Evolutionary conservation across 2,888 invertebrate species (phyloP), one percentile per base, ranked within the genome.

Genomic region (Argyresthia albistria): DNA sequence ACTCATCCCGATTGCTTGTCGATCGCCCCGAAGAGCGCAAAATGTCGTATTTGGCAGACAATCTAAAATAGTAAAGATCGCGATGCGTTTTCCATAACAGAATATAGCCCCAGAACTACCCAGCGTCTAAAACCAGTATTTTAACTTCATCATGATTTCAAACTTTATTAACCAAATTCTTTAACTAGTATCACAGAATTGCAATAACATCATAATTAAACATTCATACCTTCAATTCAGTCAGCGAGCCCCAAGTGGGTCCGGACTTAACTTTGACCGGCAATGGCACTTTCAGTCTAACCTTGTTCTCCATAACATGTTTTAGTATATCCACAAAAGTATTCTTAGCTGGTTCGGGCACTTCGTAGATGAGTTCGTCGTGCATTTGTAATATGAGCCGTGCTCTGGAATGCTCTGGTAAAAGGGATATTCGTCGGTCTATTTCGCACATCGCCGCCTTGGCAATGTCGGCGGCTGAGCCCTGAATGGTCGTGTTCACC

Each of bases 321-420:
- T 93, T 93, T 11, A 98, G 75, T 50, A 93, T 87, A 55, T 73
- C 76, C 0, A 91, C 89, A 49, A 94, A 90, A 59, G 80, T 72
- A 11, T 79, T 67, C 45, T 91, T 73, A 64, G 91, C 89, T 4
- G 86, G 74, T 53, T 86, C 72, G 9, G 90, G 89, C 4, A 96
- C 94, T 89, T 99, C 98, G 70, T 95, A 98, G 35, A 99, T 91
- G 1, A 99, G 88, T 88, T 99, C 99, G 78, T 99, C 99, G 73
- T 99, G 99, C 64, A 99, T 88, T 74, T 98, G 97, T 25, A 99
- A 84, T 3, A 98, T 91, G 11, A 98, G 89, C 56, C 89, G 89
- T 0, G 92, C 92, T 61, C 79, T 78, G 51, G 71, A 65, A 45
- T 57, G 59, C 16, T 63, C 54, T 1, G 43, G 89, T 90, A 64